Evolutionary conservation across 2,113 vertebrate species (phyloP).

Genomic region (Catharus minimus): DNA sequence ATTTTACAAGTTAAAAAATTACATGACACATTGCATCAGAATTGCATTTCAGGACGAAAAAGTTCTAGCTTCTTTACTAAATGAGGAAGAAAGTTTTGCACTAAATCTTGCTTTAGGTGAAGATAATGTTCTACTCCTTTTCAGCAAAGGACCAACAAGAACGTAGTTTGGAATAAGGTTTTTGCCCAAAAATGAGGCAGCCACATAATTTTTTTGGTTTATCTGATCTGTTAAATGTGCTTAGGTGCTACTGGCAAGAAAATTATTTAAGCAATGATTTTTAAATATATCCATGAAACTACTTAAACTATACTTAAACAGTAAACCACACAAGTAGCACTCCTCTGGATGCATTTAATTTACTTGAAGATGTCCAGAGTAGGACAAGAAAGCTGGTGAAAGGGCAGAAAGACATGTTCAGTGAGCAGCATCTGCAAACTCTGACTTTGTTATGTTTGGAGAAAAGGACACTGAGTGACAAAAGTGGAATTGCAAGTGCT

Average conservation of each 20-base stretch:
- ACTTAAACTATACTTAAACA: background rate
- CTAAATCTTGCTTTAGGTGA: background rate
- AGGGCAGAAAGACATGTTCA: rapidly evolving
- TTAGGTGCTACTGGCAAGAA: background rate
- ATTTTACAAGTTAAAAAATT: background rate
- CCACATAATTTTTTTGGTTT: background rate
- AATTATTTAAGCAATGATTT: background rate
- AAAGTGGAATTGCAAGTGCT: background rate
- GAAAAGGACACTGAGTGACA: background rate
- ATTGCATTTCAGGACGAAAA: background rate
- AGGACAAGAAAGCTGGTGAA: background rate
- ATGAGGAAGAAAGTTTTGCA: background rate
- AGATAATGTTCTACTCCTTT: background rate
- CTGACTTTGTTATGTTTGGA: background rate
- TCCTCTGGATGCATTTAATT: background rate
- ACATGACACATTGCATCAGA: background rate
- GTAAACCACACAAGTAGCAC: background rate
- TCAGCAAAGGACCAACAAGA: background rate
- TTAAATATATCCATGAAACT: background rate
- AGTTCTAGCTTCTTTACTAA: background rate
- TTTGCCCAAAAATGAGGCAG: background rate
- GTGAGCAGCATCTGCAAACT: rapidly evolving
- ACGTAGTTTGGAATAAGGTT: background rate
- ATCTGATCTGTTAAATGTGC: background rate
- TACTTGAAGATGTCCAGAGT: background rate